Evolutionary conservation across 2,797 vertebrate genomes (phyloP), one percentile per base, ranked within the genome.

Genomic region (Sphenodon punctatus): DNA sequence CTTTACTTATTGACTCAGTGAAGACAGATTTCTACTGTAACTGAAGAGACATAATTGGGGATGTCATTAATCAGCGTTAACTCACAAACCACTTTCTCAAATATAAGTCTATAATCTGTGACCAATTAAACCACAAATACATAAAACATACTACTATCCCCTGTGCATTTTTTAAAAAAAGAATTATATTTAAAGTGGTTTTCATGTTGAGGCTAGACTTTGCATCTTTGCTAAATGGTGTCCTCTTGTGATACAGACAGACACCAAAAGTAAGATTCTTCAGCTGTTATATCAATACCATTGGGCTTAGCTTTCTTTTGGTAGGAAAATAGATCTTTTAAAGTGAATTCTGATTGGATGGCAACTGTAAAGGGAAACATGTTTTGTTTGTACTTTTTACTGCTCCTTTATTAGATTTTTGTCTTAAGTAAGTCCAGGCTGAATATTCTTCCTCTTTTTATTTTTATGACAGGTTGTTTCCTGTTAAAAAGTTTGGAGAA

Each of bases 51-150:
- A 87, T 36, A 15, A 11, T 43, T 12, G 19, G 63, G 25, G 53
- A 10, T 1, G 1, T 61, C 67, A 60, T 75, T 80, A 79, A 59
- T 75, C 12, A 63, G 70, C 30, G 59, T 8, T 49, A 77, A 80
- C 79, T 85, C 82, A 84, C 85, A 85, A 75, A 82, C 77, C 76
- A 64, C 69, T 84, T 89, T 85, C 79, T 88, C 38, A 67, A 60
- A 38, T 38, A 60, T 61, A 91, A 64, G 27, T 41, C 78, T 88
- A 84, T 90, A 34, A 76, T 85, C 85, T 89, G 64, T 55, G 48
- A 67, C 32, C 43, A 80, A 88, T 64, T 23, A 34, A 49, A 12
- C 17, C 42, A 63, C 39, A 63, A 41, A 27, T 27, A 10, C 20
- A 58, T 58, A 36, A 58, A 17, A 58, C 36, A 58, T 36, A 58